Percentiles rank a stretch among this genome's conserved stretches.
phyloP scores from a whole-genome alignment of 2,113 vertebrate species.

The Brienomyrus brachyistius region DNA sequence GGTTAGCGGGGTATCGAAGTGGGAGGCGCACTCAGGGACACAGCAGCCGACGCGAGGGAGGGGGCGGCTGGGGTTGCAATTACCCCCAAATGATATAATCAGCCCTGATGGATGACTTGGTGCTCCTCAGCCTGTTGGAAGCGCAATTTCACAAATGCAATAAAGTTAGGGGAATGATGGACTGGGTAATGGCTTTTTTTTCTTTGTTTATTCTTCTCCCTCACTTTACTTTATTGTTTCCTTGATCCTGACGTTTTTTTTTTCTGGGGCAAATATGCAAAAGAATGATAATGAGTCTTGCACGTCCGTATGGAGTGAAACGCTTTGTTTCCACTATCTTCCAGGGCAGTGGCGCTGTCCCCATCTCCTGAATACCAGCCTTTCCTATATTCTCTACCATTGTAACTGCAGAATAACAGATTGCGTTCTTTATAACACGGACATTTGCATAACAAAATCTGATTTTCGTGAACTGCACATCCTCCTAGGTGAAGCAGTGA shows the following conservation, averaged over 20 bases:
- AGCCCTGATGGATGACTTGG: conserved; percentile 24
- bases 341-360: neutral
- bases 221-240: conserved; percentile 1
- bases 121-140: conserved; percentile 11
- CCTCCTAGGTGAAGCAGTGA: neutral
- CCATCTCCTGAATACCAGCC: neutral
- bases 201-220: neutral
- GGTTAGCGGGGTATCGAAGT: conserved; percentile 29
- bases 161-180: conserved; percentile 17
- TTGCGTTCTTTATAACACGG: neutral
- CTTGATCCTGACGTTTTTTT: neutral
- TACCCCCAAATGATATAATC: conserved; percentile 25
- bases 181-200: conserved; percentile 10
- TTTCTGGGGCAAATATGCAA: neutral
- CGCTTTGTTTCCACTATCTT: conserved; percentile 8
- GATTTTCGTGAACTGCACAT: neutral
- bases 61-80: conserved; percentile 13
- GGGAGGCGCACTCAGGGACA: conserved; percentile 33
- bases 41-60: neutral
- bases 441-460: neutral
- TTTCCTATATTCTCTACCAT: neutral
- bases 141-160: conserved; percentile 14
- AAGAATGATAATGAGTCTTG: neutral
- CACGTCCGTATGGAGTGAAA: neutral
- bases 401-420: neutral